Percentiles rank a stretch among this genome's conserved stretches.
Conservation (phyloP, 2,888 invertebrate genomes). For the Aspidapion aeneum region DNA sequence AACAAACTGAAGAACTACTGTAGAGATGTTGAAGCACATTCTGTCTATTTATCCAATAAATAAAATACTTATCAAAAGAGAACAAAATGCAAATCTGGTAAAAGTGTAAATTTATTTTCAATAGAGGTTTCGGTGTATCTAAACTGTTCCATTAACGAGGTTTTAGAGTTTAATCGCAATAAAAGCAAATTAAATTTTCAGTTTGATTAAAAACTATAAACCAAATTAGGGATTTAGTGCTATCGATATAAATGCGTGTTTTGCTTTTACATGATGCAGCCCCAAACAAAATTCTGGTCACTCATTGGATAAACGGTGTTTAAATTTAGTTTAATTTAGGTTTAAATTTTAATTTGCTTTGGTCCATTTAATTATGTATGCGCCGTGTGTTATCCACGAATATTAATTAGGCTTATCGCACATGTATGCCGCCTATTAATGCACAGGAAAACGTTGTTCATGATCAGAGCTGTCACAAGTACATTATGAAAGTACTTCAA, state of each 20-base stretch:
- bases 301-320: background rate
- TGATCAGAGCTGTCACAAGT: no score
- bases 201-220: conserved; percentile 24
- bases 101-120: no score
- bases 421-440: no score
- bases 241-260: conserved; percentile 1
- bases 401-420: background rate
- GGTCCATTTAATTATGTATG: background rate
- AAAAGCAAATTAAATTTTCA: conserved; percentile 22
- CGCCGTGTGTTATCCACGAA: background rate
- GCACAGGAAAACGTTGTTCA: no score
- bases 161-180: conserved; percentile 20
- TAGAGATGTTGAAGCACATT: no score
- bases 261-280: background rate
- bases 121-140: no score
- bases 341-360: background rate
- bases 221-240: conserved; percentile 13
- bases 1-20: no score
- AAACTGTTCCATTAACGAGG: conserved; percentile 20
- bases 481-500: no score
- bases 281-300: background rate
- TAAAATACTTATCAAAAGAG: no score
- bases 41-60: no score
- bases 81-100: no score
- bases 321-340: background rate